These are phyloP conservation scores for Ennomos erosarius DNA, from an alignment of 2,888 invertebrate genomes.

Conservation along the genomic window DNA sequence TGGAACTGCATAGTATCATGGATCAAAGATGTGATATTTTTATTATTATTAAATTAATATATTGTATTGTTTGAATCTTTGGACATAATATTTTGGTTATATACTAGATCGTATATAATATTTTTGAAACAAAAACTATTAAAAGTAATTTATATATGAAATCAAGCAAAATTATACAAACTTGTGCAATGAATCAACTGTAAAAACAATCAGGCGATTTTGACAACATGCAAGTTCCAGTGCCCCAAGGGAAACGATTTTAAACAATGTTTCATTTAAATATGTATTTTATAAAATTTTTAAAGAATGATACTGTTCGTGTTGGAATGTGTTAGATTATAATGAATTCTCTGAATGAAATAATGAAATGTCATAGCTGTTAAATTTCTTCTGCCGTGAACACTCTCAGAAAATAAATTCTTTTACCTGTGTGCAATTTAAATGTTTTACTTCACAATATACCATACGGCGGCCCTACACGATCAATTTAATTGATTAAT, in stretches of 20 bases:
- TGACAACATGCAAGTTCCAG: constrained; percentile 66
- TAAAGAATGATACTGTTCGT: constrained; percentile 8
- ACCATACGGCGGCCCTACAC: too few relatives aligned
- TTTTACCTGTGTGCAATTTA: constrained; percentile 69
- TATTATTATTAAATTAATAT: constrained; percentile 66
- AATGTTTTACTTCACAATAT: constrained; percentile 35
- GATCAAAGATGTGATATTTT: constrained; percentile 82
- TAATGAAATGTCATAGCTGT: constrained; percentile 5
- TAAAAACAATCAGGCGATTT: constrained; percentile 8
- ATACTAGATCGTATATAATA: constrained; percentile 52
- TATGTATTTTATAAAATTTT: constrained; percentile 17
- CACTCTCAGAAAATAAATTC: constrained; percentile 49
- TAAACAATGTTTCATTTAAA: constrained; percentile 32
- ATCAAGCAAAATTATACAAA: constrained; percentile 11
- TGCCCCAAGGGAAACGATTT: constrained; percentile 60
- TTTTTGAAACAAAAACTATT: constrained; percentile 42
- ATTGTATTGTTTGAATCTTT: constrained; percentile 57
- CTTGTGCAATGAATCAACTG: constrained; percentile 13
- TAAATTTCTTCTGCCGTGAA: constrained; percentile 31
- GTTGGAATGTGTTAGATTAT: constrained; percentile 11
- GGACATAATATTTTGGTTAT: constrained; percentile 50
- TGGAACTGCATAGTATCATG: constrained; percentile 78
- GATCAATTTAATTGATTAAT: too few relatives aligned
- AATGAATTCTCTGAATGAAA: constrained; percentile 11
- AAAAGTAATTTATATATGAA: constrained; percentile 31